Evolutionary conservation across 53 echinoderm and acorn worm species (phyloP), one percentile per base, ranked within the genome.

Genomic region (Echinometra lucunter): DNA sequence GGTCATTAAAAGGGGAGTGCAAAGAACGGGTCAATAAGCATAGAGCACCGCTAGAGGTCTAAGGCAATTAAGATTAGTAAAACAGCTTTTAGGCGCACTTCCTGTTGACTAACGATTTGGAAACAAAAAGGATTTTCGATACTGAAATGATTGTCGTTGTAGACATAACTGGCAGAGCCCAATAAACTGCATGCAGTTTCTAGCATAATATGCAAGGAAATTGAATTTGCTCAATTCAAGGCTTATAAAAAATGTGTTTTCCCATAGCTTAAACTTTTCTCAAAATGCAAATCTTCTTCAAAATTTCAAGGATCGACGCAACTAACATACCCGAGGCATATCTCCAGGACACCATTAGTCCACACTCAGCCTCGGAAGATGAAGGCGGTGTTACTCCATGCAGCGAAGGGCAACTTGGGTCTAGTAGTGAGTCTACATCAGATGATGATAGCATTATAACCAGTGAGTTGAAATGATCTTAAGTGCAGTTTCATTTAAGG

Each of bases 391-490:
- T 11, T 28, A 85, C n/a, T 85, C 82, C 81, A 16, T 60, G 58
- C n/a, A 37, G 90, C 27, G 90, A 90, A 63, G 23, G 63, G 30
- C 37, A 38, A 58, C 10, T 13, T 49, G 49, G 30, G n/a, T 85
- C 49, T 47, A 30, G 85, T 85, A 53, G 49, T 69, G 92, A 92
- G 57, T 58, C 92, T 74, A 28, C 80, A 74, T 92, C 92, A 17
- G 92, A 92, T 21, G 78, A 92, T 78, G 92, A 92, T 38, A 92
- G 92, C 92, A 78, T 92, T 28, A 78, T 92, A 55, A 92, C 92
- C 28, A 92, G 92, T 92, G 32, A 92, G 92, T 23, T 23, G 3
- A 89, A 89, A 23, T 1, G 6, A 78, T 10, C 30, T 32, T 69
- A 25, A 3, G 25, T 27, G 27, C 18, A 66, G 27, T 66, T 56